Percentiles rank a stretch among this genome's conserved stretches.
phyloP scores from a whole-genome alignment of 2,113 vertebrate genomes.

The Recurvirostra avosetta region DNA sequence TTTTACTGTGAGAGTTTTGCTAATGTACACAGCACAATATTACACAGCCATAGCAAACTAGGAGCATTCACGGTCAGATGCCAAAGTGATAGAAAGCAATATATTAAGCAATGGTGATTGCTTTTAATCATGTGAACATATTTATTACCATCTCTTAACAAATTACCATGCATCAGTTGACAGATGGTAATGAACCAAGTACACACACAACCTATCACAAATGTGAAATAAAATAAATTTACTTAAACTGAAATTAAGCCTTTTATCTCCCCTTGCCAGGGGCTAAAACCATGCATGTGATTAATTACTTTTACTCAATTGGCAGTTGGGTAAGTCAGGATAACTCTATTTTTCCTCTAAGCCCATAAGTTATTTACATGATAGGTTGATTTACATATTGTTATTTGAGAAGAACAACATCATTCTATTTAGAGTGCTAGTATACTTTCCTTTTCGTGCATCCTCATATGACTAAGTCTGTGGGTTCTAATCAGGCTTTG shows the following conservation, averaged over 20 bases:
- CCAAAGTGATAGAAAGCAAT: background rate
- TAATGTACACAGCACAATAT: background rate
- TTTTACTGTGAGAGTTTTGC: background rate
- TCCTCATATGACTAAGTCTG: background rate
- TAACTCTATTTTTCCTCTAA: background rate
- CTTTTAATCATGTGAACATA: background rate
- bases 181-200: background rate
- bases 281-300: background rate
- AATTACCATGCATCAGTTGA: background rate
- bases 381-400: background rate
- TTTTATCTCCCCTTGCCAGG: background rate
- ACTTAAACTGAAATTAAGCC: background rate
- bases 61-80: background rate
- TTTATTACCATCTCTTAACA: background rate
- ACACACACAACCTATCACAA: background rate
- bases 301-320: background rate
- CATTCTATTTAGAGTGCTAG: background rate
- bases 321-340: background rate
- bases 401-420: background rate
- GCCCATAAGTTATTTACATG: background rate
- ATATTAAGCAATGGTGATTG: background rate
- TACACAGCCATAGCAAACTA: background rate
- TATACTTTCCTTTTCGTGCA: background rate
- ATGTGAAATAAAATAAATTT: background rate
- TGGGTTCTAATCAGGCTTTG: background rate